Base-by-base conservation (phyloP, 2,797 vertebrate species). In the Neosilurus mollespiculum region DNA sequence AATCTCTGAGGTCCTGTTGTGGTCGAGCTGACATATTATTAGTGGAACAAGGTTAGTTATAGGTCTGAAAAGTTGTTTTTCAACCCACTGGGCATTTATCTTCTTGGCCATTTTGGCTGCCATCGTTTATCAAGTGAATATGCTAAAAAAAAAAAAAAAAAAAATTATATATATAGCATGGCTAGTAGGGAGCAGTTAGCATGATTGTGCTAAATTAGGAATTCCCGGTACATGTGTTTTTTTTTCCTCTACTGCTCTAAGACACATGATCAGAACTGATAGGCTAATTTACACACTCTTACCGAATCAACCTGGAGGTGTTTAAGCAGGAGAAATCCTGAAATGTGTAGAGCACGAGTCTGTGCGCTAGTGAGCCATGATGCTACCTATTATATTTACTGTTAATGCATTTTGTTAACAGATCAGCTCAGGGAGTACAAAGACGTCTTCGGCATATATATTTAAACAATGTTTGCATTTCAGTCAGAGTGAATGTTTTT, bases 1-100 rank as follows among this genome's bases (percentile, higher is more conserved):
- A 76, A 78, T 79, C 78, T 87, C 83, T 61, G n/a, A 85, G 83
- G 84, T 81, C 78, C 81, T 73, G 75, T 76, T 84, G 86, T 76
- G 79, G 81, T 85, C 10, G 1, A 34, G 30, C 75, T 78, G 80
- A 83, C 56, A 81, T 69, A 78, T 79, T 85, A 81, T 83, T 75
- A 78, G 76, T 56, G 79, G 30, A 76, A 66, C 79, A 72, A 37
- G 49, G 77, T 81, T 87, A 80, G 59, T 80, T 77, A 82, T 53
- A 67, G 82, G 84, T 82, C 80, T 84, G 16, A 82, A 80, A 82
- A 84, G 76, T 78, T 76, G 11, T 64, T 70, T 73, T 81, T 87
- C 70, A 34, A n/a, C 56, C 58, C 75, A 71, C 75, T 10, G 34
- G 70, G 62, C 81, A 81, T 87, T 87, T 87, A 78, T 82, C 82